A percentile compares a stretch with the other conserved stretches of the same genome.
Evolutionary conservation across 2,797 vertebrate genomes (phyloP).

Genomic region (Myoxocephalus aenaeus): DNA sequence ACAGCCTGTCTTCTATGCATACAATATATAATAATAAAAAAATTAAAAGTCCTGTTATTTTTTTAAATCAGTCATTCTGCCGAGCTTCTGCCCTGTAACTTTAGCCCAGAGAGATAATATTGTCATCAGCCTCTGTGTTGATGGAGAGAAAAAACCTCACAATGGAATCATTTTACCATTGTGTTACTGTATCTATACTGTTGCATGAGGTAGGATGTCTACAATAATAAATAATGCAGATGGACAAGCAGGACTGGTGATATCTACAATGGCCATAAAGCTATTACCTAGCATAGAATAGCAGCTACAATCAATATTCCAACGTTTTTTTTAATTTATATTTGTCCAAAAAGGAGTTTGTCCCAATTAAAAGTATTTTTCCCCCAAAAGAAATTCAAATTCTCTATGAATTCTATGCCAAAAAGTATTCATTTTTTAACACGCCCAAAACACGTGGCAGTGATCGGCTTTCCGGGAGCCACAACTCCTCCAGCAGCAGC

Average conservation of each 20-base stretch:
- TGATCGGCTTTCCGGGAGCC: no score
- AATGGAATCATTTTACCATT: background rate
- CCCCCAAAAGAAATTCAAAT: no score
- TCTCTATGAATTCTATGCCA: no score
- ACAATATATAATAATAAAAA: slow-evolving; percentile 29
- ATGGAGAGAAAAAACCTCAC: background rate
- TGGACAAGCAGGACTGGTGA: background rate
- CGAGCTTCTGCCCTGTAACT: background rate
- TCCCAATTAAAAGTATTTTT: no score
- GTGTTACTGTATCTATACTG: background rate
- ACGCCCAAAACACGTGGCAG: no score
- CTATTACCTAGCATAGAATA: slow-evolving; percentile 9
- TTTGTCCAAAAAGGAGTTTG: no score
- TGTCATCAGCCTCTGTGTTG: background rate
- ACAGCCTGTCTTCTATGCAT: slow-evolving; percentile 6
- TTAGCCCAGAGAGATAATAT: slow-evolving; percentile 1
- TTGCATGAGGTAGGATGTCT: background rate
- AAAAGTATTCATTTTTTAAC: no score
- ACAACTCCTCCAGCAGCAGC: no score
- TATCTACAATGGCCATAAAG: background rate
- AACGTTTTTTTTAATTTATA: no score
- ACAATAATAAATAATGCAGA: slow-evolving; percentile 27
- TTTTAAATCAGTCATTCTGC: background rate
- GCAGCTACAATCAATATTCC: no score
- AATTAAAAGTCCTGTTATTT: slow-evolving; percentile 22